Percentiles rank a stretch among this genome's conserved stretches.
Evolutionary conservation across 2,113 vertebrate genomes (phyloP).

Genomic region (Ornithorhynchus anatinus): DNA sequence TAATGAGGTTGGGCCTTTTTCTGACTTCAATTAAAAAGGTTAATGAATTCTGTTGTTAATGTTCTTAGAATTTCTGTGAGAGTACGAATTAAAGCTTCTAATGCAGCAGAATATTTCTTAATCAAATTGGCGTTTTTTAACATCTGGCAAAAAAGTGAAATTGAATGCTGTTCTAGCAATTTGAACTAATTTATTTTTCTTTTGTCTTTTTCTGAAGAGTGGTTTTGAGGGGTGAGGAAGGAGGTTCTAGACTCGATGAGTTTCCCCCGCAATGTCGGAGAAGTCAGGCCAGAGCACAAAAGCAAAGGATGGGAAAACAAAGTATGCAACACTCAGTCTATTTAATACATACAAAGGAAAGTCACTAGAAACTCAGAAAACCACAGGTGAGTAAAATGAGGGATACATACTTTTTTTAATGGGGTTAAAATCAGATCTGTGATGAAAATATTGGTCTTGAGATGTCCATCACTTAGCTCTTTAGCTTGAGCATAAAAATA

Average conservation of each 20-base stretch:
- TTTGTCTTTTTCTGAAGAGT: slow-evolving; percentile 66
- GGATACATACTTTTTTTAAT: not conserved
- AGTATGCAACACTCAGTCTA: slow-evolving; percentile 99
- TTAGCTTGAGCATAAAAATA: no score
- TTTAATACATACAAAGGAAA: slow-evolving; percentile 99
- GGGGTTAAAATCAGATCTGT: not conserved
- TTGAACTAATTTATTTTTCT: no score
- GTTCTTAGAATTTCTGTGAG: no score
- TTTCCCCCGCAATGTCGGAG: slow-evolving; percentile 99
- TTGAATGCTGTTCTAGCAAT: no score
- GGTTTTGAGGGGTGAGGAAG: slow-evolving; percentile 84
- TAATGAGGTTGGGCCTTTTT: no score
- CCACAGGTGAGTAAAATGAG: slow-evolving; percentile 83
- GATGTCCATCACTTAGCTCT: not conserved
- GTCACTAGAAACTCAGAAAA: slow-evolving; percentile 98
- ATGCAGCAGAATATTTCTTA: no score
- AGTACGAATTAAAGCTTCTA: no score
- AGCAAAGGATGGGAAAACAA: slow-evolving; percentile 99
- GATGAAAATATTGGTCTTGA: not conserved
- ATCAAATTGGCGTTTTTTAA: no score
- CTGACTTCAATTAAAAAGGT: no score
- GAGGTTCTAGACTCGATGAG: slow-evolving; percentile 97
- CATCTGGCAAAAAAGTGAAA: no score
- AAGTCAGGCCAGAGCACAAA: slow-evolving; percentile 99
- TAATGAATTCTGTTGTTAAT: no score